phyloP scores from a whole-genome alignment of 2,797 vertebrate genomes.

The Ceyx erithaca region DNA sequence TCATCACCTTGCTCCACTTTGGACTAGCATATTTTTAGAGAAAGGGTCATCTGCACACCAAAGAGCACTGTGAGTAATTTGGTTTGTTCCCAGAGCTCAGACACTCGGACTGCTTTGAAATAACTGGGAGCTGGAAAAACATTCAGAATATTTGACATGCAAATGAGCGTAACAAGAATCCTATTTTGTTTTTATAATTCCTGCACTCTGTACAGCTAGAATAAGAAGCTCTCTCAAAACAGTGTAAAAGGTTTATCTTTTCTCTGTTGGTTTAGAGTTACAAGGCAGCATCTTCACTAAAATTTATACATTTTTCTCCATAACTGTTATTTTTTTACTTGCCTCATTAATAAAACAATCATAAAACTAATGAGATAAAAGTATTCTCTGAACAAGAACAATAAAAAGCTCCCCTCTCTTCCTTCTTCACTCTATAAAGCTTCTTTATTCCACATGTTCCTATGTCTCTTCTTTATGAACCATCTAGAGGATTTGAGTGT shows the following conservation, averaged over 20 bases:
- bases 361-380: background rate
- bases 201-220: background rate
- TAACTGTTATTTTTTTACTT: background rate
- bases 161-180: slow-evolving; percentile 43
- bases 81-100: slow-evolving; percentile 62
- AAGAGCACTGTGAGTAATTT: slow-evolving; percentile 23
- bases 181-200: slow-evolving; percentile 67
- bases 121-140: slow-evolving; percentile 57
- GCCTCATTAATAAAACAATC: background rate
- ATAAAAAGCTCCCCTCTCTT: background rate
- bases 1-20: slow-evolving; percentile 36
- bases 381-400: background rate
- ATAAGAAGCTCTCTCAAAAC: slow-evolving; percentile 45
- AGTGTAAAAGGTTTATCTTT: background rate
- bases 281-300: background rate
- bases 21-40: slow-evolving; percentile 56
- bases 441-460: background rate
- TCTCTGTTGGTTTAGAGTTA: background rate
- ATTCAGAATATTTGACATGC: slow-evolving; percentile 59
- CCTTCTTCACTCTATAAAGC: background rate
- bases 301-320: background rate
- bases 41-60: slow-evolving; percentile 65
- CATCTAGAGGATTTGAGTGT: background rate
- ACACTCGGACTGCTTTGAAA: slow-evolving; percentile 55
- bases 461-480: background rate